Percentiles rank a stretch among this genome's conserved stretches.
phyloP scores from a whole-genome alignment of 2,797 vertebrate genomes.

The Adrianichthys oophorus region DNA sequence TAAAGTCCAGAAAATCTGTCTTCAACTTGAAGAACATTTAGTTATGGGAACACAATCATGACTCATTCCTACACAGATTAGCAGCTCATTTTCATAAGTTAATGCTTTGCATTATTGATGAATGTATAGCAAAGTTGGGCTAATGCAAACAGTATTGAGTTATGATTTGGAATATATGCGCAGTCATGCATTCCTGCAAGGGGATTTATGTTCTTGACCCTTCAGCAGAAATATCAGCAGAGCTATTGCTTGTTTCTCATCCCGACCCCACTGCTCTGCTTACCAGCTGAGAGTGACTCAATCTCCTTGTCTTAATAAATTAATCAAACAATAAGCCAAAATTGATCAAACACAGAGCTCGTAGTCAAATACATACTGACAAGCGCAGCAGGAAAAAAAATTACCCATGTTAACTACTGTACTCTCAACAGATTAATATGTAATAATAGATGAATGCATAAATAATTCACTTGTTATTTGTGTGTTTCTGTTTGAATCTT shows the following conservation, averaged over 20 bases:
- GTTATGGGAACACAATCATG: slow-evolving; percentile 44
- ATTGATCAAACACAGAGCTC: slow-evolving; percentile 37
- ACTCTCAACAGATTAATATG: slow-evolving; percentile 4
- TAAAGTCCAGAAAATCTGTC: slow-evolving; percentile 28
- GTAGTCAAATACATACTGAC: slow-evolving; percentile 25
- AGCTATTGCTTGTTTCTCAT: slow-evolving; percentile 65
- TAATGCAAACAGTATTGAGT: slow-evolving; percentile 65
- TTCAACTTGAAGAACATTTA: slow-evolving; percentile 31
- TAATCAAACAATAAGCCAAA: slow-evolving; percentile 62
- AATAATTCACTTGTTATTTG: neutral
- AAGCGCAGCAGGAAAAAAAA: slow-evolving; percentile 26
- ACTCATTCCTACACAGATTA: slow-evolving; percentile 52
- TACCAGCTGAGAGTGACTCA: slow-evolving; percentile 65
- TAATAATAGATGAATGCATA: slow-evolving; percentile 1
- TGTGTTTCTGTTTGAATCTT: neutral
- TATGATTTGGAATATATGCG: slow-evolving; percentile 65
- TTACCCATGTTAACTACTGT: slow-evolving; percentile 19
- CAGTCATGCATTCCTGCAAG: slow-evolving; percentile 55
- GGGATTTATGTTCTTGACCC: slow-evolving; percentile 67
- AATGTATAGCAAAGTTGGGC: slow-evolving; percentile 44
- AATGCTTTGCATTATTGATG: slow-evolving; percentile 59
- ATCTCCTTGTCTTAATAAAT: slow-evolving; percentile 67
- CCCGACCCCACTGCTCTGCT: slow-evolving; percentile 56
- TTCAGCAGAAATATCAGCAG: slow-evolving; percentile 72
- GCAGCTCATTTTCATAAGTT: slow-evolving; percentile 54